Evolutionary conservation across 2,888 invertebrate species (phyloP).

Genomic region (Aspidiotus destructor): DNA sequence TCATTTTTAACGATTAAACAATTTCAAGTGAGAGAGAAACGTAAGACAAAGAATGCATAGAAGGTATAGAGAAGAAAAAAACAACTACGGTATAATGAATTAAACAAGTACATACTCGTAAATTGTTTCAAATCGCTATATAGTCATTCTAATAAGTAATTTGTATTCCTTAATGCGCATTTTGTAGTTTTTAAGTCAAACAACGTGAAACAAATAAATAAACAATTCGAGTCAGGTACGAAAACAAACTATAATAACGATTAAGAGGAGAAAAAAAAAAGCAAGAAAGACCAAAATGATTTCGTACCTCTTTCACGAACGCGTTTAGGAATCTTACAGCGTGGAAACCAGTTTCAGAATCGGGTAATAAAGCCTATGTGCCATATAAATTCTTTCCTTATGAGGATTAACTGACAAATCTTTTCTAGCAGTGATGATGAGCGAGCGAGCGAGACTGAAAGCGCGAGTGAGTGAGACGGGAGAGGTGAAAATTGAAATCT

Average conservation of each 20-base stretch:
- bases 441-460: not conserved
- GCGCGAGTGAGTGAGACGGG: not conserved
- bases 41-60: not conserved
- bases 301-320: slow-evolving; percentile 26
- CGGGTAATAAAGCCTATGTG: slow-evolving; percentile 22
- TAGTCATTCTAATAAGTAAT: slow-evolving; percentile 20
- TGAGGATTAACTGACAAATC: slow-evolving; percentile 21
- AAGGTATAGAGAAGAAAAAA: slow-evolving; percentile 1
- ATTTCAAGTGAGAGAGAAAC: slow-evolving; percentile 6
- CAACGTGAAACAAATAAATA: slow-evolving; percentile 20
- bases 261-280: not conserved
- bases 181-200: slow-evolving; percentile 17
- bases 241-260: slow-evolving; percentile 26
- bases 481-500: slow-evolving; percentile 8
- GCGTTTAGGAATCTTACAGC: slow-evolving; percentile 17
- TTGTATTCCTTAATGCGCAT: slow-evolving; percentile 23
- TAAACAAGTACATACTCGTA: not conserved
- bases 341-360: slow-evolving; percentile 24
- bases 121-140: slow-evolving; percentile 12
- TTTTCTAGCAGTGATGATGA: not conserved
- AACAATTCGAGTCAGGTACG: slow-evolving; percentile 26
- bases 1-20: slow-evolving; percentile 5
- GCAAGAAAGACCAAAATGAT: slow-evolving; percentile 25
- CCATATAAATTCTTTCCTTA: slow-evolving; percentile 30
- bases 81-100: slow-evolving; percentile 8